phyloP scores from a whole-genome alignment of 2,888 invertebrate genomes.

The Drosophila parthenogenetica region DNA sequence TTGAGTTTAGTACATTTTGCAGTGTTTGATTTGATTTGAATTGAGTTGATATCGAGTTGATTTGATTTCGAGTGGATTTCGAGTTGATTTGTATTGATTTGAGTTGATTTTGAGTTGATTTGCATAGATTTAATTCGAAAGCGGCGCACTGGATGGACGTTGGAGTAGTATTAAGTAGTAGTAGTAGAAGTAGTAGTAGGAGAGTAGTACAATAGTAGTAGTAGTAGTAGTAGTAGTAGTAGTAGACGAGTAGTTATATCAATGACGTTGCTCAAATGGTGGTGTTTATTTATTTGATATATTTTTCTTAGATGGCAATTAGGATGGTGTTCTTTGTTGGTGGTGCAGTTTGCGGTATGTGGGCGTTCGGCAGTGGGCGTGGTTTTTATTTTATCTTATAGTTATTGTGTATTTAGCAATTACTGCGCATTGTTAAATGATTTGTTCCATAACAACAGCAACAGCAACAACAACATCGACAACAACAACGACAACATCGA shows the following conservation, averaged over 20 bases:
- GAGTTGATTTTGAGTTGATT: conserved; percentile 31
- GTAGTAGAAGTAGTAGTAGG: conserved; percentile 23
- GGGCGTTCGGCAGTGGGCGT: conserved; percentile 41
- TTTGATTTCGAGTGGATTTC: conserved; percentile 31
- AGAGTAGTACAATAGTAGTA: conserved; percentile 13
- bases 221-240: conserved; percentile 8
- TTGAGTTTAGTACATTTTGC: conserved; percentile 66
- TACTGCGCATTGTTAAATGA: conserved; percentile 28
- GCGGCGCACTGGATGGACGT: conserved; percentile 53
- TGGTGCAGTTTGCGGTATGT: conserved; percentile 52
- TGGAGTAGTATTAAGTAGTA: conserved; percentile 24
- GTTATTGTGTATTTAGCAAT: conserved; percentile 33
- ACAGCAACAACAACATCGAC: conserved; percentile 55
- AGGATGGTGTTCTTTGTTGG: conserved; percentile 52
- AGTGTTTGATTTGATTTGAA: conserved; percentile 49
- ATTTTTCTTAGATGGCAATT: conserved; percentile 53
- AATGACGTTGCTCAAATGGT: conserved; percentile 46
- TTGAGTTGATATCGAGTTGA: conserved; percentile 34
- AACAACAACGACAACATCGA: conserved; percentile 27
- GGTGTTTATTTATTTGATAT: conserved; percentile 41
- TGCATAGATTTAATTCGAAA: conserved; percentile 57
- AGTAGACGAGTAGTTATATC: conserved; percentile 23
- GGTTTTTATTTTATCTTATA: conserved; percentile 16
- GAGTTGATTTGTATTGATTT: conserved; percentile 26
- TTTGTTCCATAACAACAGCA: conserved; percentile 15